Percentiles rank a stretch among this genome's conserved stretches.
phyloP scores from a whole-genome alignment of 1,140 invertebrate genomes.

The Drosophila bifasciata region DNA sequence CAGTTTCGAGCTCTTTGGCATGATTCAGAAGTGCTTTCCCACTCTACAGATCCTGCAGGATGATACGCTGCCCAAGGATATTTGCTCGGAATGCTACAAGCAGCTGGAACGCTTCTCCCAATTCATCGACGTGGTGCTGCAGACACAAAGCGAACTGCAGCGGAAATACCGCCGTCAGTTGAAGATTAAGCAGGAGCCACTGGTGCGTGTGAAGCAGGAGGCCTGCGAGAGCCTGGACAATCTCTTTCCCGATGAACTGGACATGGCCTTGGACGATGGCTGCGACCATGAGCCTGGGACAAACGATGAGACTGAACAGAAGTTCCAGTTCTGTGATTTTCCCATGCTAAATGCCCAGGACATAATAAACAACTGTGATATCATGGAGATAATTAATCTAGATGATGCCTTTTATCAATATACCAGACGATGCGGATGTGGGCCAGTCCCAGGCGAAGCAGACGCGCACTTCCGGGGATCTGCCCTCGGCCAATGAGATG shows the following conservation, averaged over 20 bases:
- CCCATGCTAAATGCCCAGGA: slow-evolving; percentile 76
- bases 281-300: slow-evolving; percentile 51
- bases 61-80: slow-evolving; percentile 74
- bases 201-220: slow-evolving; percentile 78
- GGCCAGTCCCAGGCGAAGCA: slow-evolving; percentile 14
- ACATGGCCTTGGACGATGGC: slow-evolving; percentile 71
- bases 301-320: slow-evolving; percentile 68
- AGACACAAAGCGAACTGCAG: slow-evolving; percentile 74
- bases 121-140: slow-evolving; percentile 76
- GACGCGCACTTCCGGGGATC: slow-evolving; percentile 18
- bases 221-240: slow-evolving; percentile 71
- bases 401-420: slow-evolving; percentile 82
- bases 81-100: slow-evolving; percentile 65
- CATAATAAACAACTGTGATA: slow-evolving; percentile 83
- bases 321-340: slow-evolving; percentile 79
- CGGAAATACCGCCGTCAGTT: slow-evolving; percentile 69
- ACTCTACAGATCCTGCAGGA: slow-evolving; percentile 78
- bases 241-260: slow-evolving; percentile 73
- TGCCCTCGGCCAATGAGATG: slow-evolving; percentile 53
- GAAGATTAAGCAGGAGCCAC: slow-evolving; percentile 80
- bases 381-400: slow-evolving; percentile 82
- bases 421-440: slow-evolving; percentile 72
- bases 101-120: slow-evolving; percentile 63
- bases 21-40: slow-evolving; percentile 81
- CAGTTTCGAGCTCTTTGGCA: slow-evolving; percentile 75